Evolutionary conservation across 2,797 vertebrate genomes (phyloP), one percentile per base, ranked within the genome.

Genomic region (Rhyacichthys aspro): DNA sequence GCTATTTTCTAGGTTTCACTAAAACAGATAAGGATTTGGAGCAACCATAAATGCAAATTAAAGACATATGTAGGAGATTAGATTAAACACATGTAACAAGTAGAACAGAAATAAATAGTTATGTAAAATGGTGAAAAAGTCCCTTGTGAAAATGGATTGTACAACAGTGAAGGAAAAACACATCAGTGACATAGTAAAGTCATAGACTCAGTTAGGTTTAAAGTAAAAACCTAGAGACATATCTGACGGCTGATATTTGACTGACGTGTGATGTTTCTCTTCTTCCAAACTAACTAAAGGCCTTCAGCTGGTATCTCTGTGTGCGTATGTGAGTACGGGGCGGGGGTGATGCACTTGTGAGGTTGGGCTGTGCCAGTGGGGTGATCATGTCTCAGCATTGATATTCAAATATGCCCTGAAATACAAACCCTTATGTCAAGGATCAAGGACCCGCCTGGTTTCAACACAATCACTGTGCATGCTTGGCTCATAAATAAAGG

Each of bases 381-480:
- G 75, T 85, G 87, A 86, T 86, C 78, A 81, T 83, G 82, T 85
- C 82, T 78, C 72, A n/a, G 72, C 86, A 89, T 82, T 89, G 86
- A 91, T 86, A 91, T 91, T 89, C 86, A 91, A 88, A 90, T 86
- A 88, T 78, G 81, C 83, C 76, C 80, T 72, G 78, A 76, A 88
- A 89, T 86, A 85, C 81, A 86, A 89, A 87, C 83, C 86, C 85
- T 86, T 78, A 86, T 90, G 90, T 87, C 86, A 89, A 66, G 81
- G 90, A 91, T 91, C 87, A 91, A 90, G 88, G 87, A 86, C 88
- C 88, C 54, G 82, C 65, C 79, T 86, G 84, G 86, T 90, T 90
- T 86, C 79, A 86, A 86, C 86, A 89, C 88, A 89, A 88, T 89
- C 88, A 86, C 56, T 81, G 79, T 65, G 74, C 71, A 67, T 75